Conservation (phyloP, 1,140 invertebrate species). For the Venturia canescens region DNA sequence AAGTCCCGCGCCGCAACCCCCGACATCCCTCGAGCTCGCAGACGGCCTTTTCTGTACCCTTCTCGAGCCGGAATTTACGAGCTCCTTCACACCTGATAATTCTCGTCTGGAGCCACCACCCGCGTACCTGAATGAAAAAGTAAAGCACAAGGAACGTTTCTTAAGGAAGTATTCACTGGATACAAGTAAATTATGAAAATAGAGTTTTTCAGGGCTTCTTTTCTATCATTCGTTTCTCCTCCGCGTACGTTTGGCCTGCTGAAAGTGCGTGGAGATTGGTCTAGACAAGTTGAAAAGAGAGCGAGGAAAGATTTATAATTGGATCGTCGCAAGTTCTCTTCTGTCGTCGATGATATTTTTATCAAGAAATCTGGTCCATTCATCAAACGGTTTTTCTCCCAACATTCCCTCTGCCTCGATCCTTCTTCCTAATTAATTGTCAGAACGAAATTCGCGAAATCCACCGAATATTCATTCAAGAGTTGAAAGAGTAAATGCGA, state of each 20-base stretch:
- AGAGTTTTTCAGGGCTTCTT: not conserved
- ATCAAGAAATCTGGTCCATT: too few species aligned
- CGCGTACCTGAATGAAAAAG: slow-evolving; percentile 64
- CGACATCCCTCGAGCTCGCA: slow-evolving; percentile 60
- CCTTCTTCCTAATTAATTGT: not conserved
- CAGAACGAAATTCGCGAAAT: not conserved
- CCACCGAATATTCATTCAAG: not conserved
- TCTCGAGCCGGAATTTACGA: slow-evolving; percentile 68
- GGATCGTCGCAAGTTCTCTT: too few species aligned
- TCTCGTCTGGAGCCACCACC: slow-evolving; percentile 69
- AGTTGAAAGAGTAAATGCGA: not conserved
- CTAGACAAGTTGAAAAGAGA: too few species aligned
- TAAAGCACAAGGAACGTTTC: slow-evolving; percentile 4
- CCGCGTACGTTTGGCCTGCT: too few species aligned
- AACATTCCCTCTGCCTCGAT: not conserved
- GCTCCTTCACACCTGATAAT: slow-evolving; percentile 70
- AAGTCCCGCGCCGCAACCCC: slow-evolving; percentile 60
- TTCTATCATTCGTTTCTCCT: too few species aligned
- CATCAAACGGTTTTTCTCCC: not conserved
- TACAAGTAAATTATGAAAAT: not conserved
- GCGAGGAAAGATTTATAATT: too few species aligned
- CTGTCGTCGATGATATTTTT: too few species aligned
- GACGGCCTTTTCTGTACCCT: slow-evolving; percentile 69
- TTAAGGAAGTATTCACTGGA: not conserved
- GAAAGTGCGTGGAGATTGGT: too few species aligned